Evolutionary conservation across 1,140 invertebrate genomes (phyloP).

Genomic region (Drosophila bifasciata): DNA sequence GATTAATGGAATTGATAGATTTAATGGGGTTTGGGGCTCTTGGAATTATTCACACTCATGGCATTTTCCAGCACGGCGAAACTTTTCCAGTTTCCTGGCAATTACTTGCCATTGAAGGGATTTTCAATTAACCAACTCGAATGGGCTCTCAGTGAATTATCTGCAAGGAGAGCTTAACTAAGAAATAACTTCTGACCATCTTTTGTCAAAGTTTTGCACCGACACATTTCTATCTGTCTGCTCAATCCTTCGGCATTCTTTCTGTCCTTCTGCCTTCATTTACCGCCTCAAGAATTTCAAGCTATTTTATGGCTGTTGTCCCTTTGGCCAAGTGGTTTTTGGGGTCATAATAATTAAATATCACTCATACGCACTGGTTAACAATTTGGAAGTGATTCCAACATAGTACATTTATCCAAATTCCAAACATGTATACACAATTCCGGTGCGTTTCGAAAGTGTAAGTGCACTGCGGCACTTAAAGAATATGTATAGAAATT

Average conservation of each 20-base stretch:
- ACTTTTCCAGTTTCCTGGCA: constrained; percentile 6
- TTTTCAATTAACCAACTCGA: constrained; percentile 21
- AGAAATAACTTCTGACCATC: background rate
- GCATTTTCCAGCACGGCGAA: background rate
- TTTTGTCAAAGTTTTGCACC: background rate
- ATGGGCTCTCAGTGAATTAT: constrained; percentile 9
- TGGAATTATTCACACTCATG: constrained; percentile 21
- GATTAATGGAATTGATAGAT: constrained; percentile 40
- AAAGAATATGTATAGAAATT: background rate
- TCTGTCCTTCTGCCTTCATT: too few relatives aligned
- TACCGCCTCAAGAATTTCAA: too few relatives aligned
- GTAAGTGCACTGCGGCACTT: background rate
- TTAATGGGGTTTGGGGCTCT: constrained; percentile 11
- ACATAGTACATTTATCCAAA: background rate
- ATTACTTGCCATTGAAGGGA: constrained; percentile 19
- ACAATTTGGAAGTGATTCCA: constrained; percentile 13
- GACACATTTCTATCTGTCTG: constrained; percentile 5
- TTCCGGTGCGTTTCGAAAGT: constrained; percentile 9
- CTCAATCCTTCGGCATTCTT: too few relatives aligned
- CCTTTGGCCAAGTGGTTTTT: background rate
- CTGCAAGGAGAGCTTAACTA: background rate
- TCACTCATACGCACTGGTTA: constrained; percentile 73
- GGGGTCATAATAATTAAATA: constrained; percentile 69
- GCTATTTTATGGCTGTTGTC: too few relatives aligned
- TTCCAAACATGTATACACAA: background rate